Conservation (phyloP, 2,113 vertebrate species). For the Amazona vittata region DNA sequence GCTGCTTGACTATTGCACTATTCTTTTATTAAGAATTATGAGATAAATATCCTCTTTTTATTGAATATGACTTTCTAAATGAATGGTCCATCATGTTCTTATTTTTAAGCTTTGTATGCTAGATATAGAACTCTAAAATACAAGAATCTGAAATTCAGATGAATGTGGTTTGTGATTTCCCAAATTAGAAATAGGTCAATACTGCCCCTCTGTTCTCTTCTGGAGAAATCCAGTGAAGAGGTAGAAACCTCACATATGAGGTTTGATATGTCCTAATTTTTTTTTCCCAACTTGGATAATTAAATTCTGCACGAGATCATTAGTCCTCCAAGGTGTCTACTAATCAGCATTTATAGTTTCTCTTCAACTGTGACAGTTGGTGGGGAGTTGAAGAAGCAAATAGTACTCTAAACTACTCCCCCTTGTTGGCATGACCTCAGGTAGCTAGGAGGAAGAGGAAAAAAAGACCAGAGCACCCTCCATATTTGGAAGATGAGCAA, state of each 20-base stretch:
- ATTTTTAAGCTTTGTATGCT: not conserved
- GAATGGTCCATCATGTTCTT: not conserved
- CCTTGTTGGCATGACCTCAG: slow-evolving; percentile 3
- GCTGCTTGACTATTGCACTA: not conserved
- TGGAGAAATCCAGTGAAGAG: not conserved
- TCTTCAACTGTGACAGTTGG: not conserved
- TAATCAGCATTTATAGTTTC: not conserved
- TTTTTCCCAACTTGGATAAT: not conserved
- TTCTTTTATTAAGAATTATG: not conserved
- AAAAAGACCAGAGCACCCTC: not conserved
- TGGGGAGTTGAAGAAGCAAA: not conserved
- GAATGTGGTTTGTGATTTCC: not conserved
- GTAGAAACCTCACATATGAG: not conserved
- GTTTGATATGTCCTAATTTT: not conserved
- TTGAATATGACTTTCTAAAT: not conserved
- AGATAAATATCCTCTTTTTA: not conserved
- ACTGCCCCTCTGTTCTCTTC: not conserved
- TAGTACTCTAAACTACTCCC: not conserved
- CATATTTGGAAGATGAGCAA: not conserved
- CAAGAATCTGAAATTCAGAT: not conserved
- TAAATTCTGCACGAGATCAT: not conserved
- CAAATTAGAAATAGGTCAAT: not conserved
- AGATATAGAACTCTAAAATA: not conserved
- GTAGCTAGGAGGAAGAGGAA: not conserved
- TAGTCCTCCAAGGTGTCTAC: not conserved